A percentile compares a stretch with the other conserved stretches of the same genome.
These are phyloP conservation scores for Oxytorus armatus DNA, from an alignment of 2,888 invertebrate species.

Conservation along the genomic window DNA sequence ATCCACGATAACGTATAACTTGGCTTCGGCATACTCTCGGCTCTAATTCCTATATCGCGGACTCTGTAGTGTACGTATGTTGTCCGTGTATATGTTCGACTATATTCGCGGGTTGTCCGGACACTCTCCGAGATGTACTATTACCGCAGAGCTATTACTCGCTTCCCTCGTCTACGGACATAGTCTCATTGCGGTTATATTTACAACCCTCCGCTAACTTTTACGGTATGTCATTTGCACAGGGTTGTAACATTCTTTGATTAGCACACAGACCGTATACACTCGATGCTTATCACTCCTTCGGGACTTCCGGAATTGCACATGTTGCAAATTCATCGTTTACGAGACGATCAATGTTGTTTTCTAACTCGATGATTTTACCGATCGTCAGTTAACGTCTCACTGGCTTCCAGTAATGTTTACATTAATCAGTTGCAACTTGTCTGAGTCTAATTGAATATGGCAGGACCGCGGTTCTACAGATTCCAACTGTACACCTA, in stretches of 20 bases:
- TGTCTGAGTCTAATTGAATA: no score
- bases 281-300: background rate
- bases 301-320: background rate
- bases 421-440: no score
- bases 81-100: background rate
- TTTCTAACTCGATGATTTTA: background rate
- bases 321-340: background rate
- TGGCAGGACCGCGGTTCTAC: no score
- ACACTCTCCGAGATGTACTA: conserved; percentile 51
- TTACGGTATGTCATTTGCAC: conserved; percentile 32
- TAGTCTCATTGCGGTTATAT: conserved; percentile 25
- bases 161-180: conserved; percentile 19
- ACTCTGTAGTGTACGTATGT: background rate
- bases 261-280: background rate
- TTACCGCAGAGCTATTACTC: conserved; percentile 61
- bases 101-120: conserved; percentile 17
- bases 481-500: no score
- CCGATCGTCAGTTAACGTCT: background rate
- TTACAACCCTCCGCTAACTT: conserved; percentile 8
- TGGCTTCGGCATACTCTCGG: conserved; percentile 54
- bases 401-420: background rate
- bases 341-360: background rate
- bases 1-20: conserved; percentile 68
- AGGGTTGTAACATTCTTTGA: background rate
- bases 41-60: conserved; percentile 22